A percentile compares a stretch with the other conserved stretches of the same genome.
Conservation (phyloP, 2,888 invertebrate genomes). For the Gerris lacustris region DNA sequence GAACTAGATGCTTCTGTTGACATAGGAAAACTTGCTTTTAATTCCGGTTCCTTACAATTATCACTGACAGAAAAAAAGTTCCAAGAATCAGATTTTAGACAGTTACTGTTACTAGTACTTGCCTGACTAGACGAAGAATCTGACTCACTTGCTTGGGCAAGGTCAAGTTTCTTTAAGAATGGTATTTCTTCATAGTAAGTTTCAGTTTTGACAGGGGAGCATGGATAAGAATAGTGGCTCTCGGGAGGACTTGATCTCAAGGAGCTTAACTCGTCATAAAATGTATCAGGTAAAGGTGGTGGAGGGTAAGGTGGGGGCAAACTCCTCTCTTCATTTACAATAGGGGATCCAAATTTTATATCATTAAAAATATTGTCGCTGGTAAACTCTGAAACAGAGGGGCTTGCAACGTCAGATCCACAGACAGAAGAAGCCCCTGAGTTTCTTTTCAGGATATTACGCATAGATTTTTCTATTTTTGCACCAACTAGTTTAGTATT, state of each 20-base stretch:
- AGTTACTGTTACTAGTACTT: constrained; percentile 4
- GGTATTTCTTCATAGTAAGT: constrained; percentile 29
- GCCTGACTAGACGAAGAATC: constrained; percentile 16
- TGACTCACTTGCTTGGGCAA: constrained; percentile 22
- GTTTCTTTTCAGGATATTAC: constrained; percentile 36
- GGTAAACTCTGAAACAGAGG: constrained; percentile 38
- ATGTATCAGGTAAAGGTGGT: constrained; percentile 45
- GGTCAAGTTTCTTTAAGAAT: constrained; percentile 19
- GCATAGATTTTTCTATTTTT: constrained; percentile 37
- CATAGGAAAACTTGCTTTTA: not conserved
- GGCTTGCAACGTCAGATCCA: constrained; percentile 16
- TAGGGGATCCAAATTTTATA: constrained; percentile 52
- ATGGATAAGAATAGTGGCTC: constrained; percentile 19
- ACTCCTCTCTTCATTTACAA: constrained; percentile 36
- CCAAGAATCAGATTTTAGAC: constrained; percentile 41
- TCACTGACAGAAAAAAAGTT: constrained; percentile 40
- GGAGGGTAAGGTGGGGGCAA: constrained; percentile 49
- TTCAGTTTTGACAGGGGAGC: constrained; percentile 19
- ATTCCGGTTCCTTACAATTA: constrained; percentile 9
- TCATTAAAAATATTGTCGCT: constrained; percentile 49
- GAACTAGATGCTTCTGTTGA: not conserved
- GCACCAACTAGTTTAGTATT: constrained; percentile 48
- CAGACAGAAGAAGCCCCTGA: constrained; percentile 1
- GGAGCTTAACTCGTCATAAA: constrained; percentile 43
- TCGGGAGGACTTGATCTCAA: constrained; percentile 32